A percentile compares a stretch with the other conserved stretches of the same genome.
These are phyloP conservation scores for Ceratotherium simum DNA, from an alignment of 2,113 vertebrate genomes.

Conservation along the genomic window DNA sequence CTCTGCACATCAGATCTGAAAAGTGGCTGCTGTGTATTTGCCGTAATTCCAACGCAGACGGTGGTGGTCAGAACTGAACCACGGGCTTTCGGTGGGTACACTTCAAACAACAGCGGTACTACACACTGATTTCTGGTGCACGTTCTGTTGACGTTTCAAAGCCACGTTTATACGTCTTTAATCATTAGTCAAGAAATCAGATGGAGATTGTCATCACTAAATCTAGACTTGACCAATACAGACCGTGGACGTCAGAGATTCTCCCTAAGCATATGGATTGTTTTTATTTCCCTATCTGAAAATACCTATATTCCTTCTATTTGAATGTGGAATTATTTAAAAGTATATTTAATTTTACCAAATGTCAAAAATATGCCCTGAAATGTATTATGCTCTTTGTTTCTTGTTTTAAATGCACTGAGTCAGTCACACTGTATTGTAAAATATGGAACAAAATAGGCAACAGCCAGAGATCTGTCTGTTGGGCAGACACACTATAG, in stretches of 20 bases:
- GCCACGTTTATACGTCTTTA: conserved; percentile 36
- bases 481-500: fast-evolving
- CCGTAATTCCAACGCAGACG: neutral
- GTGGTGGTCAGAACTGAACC: neutral
- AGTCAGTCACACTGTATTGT: neutral
- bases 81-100: neutral
- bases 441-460: neutral
- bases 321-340: neutral
- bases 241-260: conserved; percentile 73
- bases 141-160: conserved; percentile 15
- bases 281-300: conserved; percentile 64
- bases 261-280: conserved; percentile 59
- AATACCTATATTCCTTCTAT: conserved; percentile 45
- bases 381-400: neutral
- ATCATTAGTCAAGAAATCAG: conserved; percentile 74
- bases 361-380: neutral
- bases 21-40: neutral
- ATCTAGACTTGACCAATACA: conserved; percentile 69
- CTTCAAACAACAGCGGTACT: neutral
- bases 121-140: neutral
- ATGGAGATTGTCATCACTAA: conserved; percentile 65
- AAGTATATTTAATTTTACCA: conserved; percentile 47
- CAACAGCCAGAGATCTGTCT: neutral
- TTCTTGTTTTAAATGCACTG: neutral
- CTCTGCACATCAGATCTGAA: neutral